These are phyloP conservation scores for Amorpha juglandis DNA, from an alignment of 2,888 invertebrate species.

Conservation along the genomic window DNA sequence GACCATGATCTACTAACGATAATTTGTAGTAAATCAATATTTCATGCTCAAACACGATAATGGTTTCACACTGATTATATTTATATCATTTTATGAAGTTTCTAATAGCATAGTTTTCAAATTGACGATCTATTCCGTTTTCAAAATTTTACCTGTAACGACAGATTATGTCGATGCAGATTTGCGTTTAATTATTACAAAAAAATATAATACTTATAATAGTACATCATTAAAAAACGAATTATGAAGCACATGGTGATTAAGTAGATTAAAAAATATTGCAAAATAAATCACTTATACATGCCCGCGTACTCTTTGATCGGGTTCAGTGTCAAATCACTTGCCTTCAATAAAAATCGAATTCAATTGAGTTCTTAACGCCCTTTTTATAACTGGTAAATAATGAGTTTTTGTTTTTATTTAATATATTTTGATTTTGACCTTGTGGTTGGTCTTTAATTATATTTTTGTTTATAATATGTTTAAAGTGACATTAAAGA, in stretches of 20 bases:
- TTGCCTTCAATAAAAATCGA: background rate
- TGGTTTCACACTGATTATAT: background rate
- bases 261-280: background rate
- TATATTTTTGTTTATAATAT: background rate
- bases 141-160: too few relatives aligned
- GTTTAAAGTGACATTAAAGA: too few relatives aligned
- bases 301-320: too few relatives aligned
- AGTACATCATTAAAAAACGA: too few relatives aligned
- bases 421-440: background rate
- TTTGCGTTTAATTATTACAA: too few relatives aligned
- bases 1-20: slow-evolving; percentile 26
- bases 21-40: background rate
- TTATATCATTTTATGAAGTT: too few relatives aligned
- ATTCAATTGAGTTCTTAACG: slow-evolving; percentile 3
- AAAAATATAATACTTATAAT: too few relatives aligned
- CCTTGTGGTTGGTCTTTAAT: background rate
- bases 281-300: background rate
- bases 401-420: background rate
- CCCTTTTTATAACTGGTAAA: too few relatives aligned
- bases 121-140: too few relatives aligned
- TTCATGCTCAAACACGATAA: background rate
- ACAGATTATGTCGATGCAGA: too few relatives aligned
- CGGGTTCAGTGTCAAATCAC: slow-evolving; percentile 11
- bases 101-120: too few relatives aligned
- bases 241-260: too few relatives aligned